Evolutionary conservation across 2,888 invertebrate species (phyloP).

Genomic region (Pheosia gnoma): DNA sequence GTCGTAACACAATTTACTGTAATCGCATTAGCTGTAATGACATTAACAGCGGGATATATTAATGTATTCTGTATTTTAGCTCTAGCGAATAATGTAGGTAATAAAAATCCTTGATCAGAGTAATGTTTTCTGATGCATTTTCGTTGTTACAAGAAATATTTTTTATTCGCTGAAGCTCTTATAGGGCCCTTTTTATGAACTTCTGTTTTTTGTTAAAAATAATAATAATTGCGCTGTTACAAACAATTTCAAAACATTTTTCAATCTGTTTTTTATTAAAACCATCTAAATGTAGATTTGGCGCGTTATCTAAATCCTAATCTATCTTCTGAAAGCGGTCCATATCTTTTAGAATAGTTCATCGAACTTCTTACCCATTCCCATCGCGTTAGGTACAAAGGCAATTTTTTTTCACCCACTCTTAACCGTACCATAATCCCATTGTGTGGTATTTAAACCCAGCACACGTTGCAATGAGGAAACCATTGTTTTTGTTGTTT

Average conservation of each 20-base stretch:
- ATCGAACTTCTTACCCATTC: conserved; percentile 30
- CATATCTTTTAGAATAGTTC: conserved; percentile 29
- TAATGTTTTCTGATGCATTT: too few species aligned
- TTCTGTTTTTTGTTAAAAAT: too few species aligned
- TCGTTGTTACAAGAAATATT: too few species aligned
- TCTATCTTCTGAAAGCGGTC: conserved; percentile 29
- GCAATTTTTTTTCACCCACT: conserved; percentile 42
- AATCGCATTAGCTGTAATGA: conserved; percentile 73
- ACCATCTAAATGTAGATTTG: conserved; percentile 14
- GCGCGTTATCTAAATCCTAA: conserved; percentile 32
- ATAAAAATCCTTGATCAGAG: too few species aligned
- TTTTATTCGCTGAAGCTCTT: too few species aligned
- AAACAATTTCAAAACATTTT: background rate
- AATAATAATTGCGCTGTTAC: background rate
- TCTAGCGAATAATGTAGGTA: too few species aligned
- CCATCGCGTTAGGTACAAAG: conserved; percentile 18
- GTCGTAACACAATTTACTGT: conserved; percentile 72
- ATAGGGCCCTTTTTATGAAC: too few species aligned
- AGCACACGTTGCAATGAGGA: conserved; percentile 56
- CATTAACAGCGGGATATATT: conserved; percentile 49
- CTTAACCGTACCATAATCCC: conserved; percentile 34
- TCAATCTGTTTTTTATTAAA: background rate
- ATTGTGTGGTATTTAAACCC: conserved; percentile 55
- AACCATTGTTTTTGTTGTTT: conserved; percentile 64
- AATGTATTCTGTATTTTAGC: conserved; percentile 17